Evolutionary conservation across 2,797 vertebrate species (phyloP).

Genomic region (Microctenopoma lineatum): DNA sequence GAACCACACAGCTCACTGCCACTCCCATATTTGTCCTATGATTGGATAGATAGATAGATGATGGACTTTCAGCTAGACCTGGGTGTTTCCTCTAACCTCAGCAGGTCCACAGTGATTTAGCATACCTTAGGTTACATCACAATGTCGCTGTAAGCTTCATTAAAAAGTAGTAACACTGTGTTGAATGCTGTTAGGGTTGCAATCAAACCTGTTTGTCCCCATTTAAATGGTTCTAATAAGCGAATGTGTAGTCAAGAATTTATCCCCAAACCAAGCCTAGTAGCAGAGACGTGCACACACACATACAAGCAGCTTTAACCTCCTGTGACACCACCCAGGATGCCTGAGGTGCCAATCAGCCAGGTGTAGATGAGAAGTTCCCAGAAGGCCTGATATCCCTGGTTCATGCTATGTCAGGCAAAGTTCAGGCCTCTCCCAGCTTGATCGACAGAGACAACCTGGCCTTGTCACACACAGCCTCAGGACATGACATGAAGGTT

Average conservation of each 20-base stretch:
- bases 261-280: conserved; percentile 28
- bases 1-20: conserved; percentile 53
- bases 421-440: conserved; percentile 60
- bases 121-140: conserved; percentile 17
- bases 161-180: conserved; percentile 15
- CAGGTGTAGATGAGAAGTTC: conserved; percentile 70
- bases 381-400: conserved; percentile 65
- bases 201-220: conserved; percentile 26
- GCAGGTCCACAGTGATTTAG: conserved; percentile 25
- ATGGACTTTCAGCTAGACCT: conserved; percentile 46
- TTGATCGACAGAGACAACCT: conserved; percentile 79
- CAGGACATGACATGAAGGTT: conserved; percentile 72
- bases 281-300: conserved; percentile 17
- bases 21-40: conserved; percentile 45
- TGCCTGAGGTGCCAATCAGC: conserved; percentile 76
- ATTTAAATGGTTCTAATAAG: too few relatives aligned
- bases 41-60: too few relatives aligned
- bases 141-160: conserved; percentile 22
- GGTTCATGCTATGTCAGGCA: conserved; percentile 69
- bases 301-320: conserved; percentile 61
- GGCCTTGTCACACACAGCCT: conserved; percentile 73
- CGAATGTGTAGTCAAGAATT: too few relatives aligned
- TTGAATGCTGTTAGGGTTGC: conserved; percentile 7
- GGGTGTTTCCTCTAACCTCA: conserved; percentile 46
- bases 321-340: conserved; percentile 68